phyloP scores from a whole-genome alignment of 2,113 vertebrate genomes.

The Anguilla rostrata region DNA sequence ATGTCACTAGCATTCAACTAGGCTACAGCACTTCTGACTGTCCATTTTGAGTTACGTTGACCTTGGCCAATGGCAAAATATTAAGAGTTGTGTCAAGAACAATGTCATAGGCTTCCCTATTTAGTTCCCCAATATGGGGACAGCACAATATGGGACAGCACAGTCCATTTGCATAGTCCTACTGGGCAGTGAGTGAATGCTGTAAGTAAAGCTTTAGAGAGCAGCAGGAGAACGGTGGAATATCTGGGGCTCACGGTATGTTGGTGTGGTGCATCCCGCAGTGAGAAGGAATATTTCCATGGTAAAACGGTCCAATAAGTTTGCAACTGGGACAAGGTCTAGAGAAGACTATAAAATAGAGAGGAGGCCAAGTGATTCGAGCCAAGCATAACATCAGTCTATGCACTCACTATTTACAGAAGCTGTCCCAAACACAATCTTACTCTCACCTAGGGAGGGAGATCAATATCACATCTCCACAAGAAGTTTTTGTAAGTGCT shows the following conservation, averaged over 20 bases:
- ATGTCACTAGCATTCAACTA: too few relatives aligned
- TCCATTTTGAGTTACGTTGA: too few relatives aligned
- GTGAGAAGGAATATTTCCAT: slow-evolving; percentile 18
- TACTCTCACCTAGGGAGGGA: slow-evolving; percentile 11
- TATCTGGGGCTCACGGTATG: slow-evolving; percentile 12
- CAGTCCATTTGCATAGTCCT: slow-evolving; percentile 58
- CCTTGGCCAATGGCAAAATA: too few relatives aligned
- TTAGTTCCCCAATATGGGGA: too few relatives aligned
- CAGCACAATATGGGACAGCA: slow-evolving; percentile 12
- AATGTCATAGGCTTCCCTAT: too few relatives aligned
- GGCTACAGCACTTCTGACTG: too few relatives aligned
- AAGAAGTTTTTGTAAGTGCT: slow-evolving; percentile 28
- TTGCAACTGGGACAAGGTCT: neutral
- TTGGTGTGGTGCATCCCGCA: neutral
- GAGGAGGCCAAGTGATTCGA: neutral
- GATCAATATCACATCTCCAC: slow-evolving; percentile 44
- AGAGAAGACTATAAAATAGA: neutral
- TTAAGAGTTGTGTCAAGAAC: too few relatives aligned
- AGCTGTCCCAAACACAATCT: neutral
- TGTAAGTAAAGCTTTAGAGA: slow-evolving; percentile 55
- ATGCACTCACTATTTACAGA: neutral
- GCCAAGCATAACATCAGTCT: neutral
- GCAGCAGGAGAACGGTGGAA: neutral
- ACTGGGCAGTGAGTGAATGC: slow-evolving; percentile 24
- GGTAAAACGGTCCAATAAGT: slow-evolving; percentile 12